Evolutionary conservation across 2,888 invertebrate species (phyloP).

Genomic region (Fragum fragum): DNA sequence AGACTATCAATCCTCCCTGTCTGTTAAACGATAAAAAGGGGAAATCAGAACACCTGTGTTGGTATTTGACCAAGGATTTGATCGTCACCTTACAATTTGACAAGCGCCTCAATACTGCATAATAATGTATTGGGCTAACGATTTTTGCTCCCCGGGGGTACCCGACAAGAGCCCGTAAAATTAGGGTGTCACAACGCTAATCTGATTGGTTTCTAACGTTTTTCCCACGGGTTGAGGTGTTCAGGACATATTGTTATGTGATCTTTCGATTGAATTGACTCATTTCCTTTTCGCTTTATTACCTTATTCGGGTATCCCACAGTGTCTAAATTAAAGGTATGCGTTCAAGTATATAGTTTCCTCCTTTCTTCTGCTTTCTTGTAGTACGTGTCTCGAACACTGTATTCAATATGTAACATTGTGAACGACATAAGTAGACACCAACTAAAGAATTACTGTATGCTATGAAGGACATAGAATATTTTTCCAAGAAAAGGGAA

Average conservation of each 20-base stretch:
- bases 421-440: no score
- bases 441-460: no score
- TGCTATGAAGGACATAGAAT: no score
- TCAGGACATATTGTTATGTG: slow-evolving; percentile 33
- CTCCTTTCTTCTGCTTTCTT: no score
- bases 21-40: no score
- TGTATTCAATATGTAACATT: no score
- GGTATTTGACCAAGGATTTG: neutral
- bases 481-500: no score
- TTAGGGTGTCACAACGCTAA: slow-evolving; percentile 21
- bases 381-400: no score
- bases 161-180: slow-evolving; percentile 18
- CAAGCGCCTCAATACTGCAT: neutral
- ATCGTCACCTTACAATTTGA: neutral
- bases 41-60: neutral
- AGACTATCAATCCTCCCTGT: no score
- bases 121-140: neutral
- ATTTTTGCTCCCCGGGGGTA: neutral
- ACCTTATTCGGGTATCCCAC: slow-evolving; percentile 9
- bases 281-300: slow-evolving; percentile 31
- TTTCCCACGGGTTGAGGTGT: slow-evolving; percentile 39
- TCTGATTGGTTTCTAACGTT: slow-evolving; percentile 11
- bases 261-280: slow-evolving; percentile 31
- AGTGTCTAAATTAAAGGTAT: neutral
- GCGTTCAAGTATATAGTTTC: no score